Evolutionary conservation across 2,888 invertebrate genomes (phyloP).

Genomic region (Imbricaverruca yamaguchii): DNA sequence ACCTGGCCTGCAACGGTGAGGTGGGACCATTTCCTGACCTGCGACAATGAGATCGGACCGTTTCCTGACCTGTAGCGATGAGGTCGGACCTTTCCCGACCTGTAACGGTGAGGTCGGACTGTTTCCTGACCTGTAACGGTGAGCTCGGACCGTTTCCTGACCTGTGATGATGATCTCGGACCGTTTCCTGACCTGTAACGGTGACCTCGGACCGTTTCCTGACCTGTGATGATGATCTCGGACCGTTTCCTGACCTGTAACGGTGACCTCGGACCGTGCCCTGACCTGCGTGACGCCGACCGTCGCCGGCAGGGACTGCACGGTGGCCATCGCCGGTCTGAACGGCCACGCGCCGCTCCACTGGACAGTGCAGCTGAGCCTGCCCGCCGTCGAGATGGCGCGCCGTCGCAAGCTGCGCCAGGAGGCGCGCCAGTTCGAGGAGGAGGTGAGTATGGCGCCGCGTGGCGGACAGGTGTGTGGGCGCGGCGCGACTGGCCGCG

Average conservation of each 20-base stretch:
- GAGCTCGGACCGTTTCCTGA: not conserved
- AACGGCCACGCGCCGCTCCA: constrained; percentile 7
- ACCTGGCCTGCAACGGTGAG: no score
- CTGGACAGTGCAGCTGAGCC: not conserved
- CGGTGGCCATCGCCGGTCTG: not conserved
- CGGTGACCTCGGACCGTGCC: not conserved
- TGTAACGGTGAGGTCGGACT: no score
- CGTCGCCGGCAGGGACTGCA: not conserved
- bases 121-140: not conserved
- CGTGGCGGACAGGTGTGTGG: not conserved
- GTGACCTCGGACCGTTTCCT: not conserved
- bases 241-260: not conserved
- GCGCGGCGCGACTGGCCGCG: no score
- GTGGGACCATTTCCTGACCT: no score
- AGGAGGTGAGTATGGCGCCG: not conserved
- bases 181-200: no score
- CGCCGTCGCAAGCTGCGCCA: not conserved
- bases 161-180: no score
- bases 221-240: not conserved
- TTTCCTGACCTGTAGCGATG: no score
- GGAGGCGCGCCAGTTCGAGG: constrained; percentile 1
- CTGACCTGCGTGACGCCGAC: not conserved
- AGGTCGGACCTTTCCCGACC: no score
- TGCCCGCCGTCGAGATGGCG: not conserved
- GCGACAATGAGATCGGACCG: no score